Evolutionary conservation across 2,113 vertebrate species (phyloP).

Genomic region (Mola mola): DNA sequence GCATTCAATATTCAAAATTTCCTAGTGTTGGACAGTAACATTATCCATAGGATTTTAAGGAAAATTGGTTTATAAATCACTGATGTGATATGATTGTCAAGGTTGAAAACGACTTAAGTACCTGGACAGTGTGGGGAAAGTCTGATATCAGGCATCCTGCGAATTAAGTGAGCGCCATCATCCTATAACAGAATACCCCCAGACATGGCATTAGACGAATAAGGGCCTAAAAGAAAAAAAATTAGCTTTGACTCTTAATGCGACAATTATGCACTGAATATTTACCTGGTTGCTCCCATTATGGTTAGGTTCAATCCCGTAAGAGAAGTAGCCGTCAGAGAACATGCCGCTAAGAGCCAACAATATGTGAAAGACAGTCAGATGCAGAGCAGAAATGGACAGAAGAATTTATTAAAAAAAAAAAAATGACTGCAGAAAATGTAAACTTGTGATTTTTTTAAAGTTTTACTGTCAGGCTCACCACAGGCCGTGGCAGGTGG

Average conservation of each 20-base stretch:
- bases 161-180: slow-evolving; percentile 71
- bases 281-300: slow-evolving; percentile 73
- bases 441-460: neutral
- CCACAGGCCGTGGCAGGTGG: slow-evolving; percentile 92
- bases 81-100: no score
- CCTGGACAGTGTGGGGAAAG: slow-evolving; percentile 72
- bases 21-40: no score
- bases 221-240: no score
- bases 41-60: no score
- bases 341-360: slow-evolving; percentile 87
- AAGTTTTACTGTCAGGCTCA: slow-evolving; percentile 59
- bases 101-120: no score
- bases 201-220: slow-evolving; percentile 10
- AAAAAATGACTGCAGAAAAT: neutral
- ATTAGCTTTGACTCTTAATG: no score
- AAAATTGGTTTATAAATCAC: no score
- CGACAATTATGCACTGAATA: neutral
- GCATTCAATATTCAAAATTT: no score
- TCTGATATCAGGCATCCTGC: slow-evolving; percentile 74
- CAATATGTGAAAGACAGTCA: no score
- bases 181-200: slow-evolving; percentile 50
- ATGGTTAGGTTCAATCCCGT: slow-evolving; percentile 84
- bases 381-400: neutral
- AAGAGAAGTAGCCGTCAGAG: slow-evolving; percentile 88
- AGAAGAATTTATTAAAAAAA: neutral